Base-by-base conservation (phyloP, 2,888 invertebrate species). In the Malachius bipustulatus region DNA sequence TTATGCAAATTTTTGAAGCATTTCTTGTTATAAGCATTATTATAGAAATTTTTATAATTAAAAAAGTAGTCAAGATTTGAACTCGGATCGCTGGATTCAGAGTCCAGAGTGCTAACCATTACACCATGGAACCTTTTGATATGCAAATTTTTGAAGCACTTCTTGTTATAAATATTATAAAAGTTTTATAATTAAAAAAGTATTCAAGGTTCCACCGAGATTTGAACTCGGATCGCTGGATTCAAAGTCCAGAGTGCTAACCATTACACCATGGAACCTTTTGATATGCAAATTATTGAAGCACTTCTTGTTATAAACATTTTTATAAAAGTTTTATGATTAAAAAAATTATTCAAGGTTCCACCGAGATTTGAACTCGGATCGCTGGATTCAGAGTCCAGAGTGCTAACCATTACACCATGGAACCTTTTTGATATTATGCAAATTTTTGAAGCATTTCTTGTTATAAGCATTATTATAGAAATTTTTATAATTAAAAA, bases 351-450 rank as follows among this genome's bases (percentile, higher is more conserved):
- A 4, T 6, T 4, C 29, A 19, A 59, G 76, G 75, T 75, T 67
- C 75, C 75, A 75, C 76, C 75, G 76, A 77, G 76, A 77, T 73
- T 77, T 75, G 76, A 77, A 77, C 76, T 76, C 75, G 75, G 76
- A 76, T 77, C 75, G 75, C 74, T 75, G 75, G 76, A 76, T 76
- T 76, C 75, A 76, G 69, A 77, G 76, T 77, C 75, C 75, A 76
- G 73, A 76, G 76, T 77, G 76, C 76, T 77, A 72, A 77, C 76
- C 75, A 69, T 76, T 77, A 76, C 51, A 52, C 52, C 52, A 52
- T 51, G 50, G 52, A 48, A 52, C 50, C 52, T n/a, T n/a, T n/a
- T n/a, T n/a, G n/a, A n/a, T n/a, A n/a, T n/a, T n/a, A n/a, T n/a
- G n/a, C n/a, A n/a, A n/a, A n/a, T n/a, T n/a, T n/a, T n/a, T n/a